phyloP scores from a whole-genome alignment of 2,113 vertebrate species.

The Oreotrochilus melanogaster region DNA sequence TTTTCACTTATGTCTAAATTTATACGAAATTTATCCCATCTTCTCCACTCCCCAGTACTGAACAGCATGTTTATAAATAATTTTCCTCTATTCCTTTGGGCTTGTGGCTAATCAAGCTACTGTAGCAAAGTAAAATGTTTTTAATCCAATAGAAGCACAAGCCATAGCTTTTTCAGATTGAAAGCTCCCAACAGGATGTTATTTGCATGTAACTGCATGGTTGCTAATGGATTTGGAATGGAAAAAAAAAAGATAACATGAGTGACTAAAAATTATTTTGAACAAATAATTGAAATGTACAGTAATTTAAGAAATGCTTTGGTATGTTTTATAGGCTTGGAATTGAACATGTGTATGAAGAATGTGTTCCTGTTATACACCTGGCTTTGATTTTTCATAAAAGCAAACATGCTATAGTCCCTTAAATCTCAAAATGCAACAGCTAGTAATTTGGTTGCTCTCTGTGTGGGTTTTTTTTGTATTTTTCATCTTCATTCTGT shows the following conservation, averaged over 20 bases:
- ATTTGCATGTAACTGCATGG: slow-evolving; percentile 14
- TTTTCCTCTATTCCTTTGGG: slow-evolving; percentile 6
- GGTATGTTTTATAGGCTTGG: not conserved
- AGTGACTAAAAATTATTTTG: slow-evolving; percentile 32
- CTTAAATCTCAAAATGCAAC: not conserved
- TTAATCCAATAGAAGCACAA: not conserved
- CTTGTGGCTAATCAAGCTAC: not conserved
- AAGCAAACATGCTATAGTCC: not conserved
- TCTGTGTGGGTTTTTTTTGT: not conserved
- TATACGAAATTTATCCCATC: not conserved
- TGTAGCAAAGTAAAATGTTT: slow-evolving; percentile 26
- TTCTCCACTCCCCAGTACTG: not conserved
- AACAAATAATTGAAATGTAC: slow-evolving; percentile 22
- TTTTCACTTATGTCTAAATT: slow-evolving; percentile 10
- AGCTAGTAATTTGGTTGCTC: not conserved
- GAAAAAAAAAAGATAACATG: not conserved
- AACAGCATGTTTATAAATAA: not conserved
- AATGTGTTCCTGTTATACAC: not conserved
- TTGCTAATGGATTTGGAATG: slow-evolving; percentile 35
- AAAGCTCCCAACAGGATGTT: slow-evolving; percentile 2
- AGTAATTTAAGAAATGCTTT: not conserved
- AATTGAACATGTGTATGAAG: not conserved
- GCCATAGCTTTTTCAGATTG: not conserved
- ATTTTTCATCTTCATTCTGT: not conserved
- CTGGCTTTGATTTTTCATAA: not conserved